Percentiles rank a stretch among this genome's conserved stretches.
phyloP scores from a whole-genome alignment of 2,113 vertebrate genomes.

The Ophiodon elongatus region DNA sequence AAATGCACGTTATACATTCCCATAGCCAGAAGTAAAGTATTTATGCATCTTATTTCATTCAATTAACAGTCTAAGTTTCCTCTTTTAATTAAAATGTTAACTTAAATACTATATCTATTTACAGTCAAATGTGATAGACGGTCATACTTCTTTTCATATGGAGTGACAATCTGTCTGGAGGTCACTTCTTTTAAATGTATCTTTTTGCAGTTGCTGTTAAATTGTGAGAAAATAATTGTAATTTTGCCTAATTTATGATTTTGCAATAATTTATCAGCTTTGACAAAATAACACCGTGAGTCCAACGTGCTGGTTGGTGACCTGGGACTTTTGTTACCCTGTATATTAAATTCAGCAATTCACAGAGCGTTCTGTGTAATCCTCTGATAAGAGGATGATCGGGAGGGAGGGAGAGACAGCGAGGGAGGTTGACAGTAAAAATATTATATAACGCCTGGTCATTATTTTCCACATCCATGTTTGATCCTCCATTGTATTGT shows the following conservation, averaged over 20 bases:
- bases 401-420: constrained; percentile 34
- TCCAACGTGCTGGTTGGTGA: constrained; percentile 39
- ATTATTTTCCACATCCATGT: constrained; percentile 39
- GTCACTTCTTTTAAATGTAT: not conserved
- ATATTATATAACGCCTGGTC: constrained; percentile 76
- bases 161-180: not conserved
- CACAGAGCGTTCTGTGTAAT: constrained; percentile 76
- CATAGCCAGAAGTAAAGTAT: not conserved
- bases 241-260: not conserved
- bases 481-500: constrained; percentile 7
- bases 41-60: not conserved
- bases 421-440: constrained; percentile 52
- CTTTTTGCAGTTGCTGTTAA: not conserved
- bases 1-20: not conserved
- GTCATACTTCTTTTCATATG: not conserved
- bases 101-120: not conserved
- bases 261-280: not conserved
- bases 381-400: constrained; percentile 81
- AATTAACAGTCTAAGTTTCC: not conserved
- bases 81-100: not conserved
- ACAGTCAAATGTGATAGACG: not conserved
- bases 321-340: constrained; percentile 62
- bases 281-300: not conserved
- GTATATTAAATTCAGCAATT: constrained; percentile 75
- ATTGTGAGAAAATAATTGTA: not conserved